phyloP scores from a whole-genome alignment of 1,140 invertebrate genomes.

The Drosophila rufa region DNA sequence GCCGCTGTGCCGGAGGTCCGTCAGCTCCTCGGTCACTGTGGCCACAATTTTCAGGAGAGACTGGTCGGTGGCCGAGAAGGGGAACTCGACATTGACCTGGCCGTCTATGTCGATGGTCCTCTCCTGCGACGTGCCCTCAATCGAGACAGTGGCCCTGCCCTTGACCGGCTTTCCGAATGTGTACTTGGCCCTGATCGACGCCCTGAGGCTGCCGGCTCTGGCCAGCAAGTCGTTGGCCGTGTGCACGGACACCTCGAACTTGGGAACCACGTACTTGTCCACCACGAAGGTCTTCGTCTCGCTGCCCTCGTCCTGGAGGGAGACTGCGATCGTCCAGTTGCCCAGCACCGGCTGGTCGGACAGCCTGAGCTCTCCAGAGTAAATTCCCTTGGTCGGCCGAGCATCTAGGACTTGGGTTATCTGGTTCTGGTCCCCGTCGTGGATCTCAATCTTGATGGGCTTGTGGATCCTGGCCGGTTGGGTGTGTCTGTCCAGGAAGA shows the following conservation, averaged over 20 bases:
- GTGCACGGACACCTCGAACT: slow-evolving; percentile 95
- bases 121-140: slow-evolving; percentile 86
- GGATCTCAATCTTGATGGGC: slow-evolving; percentile 55
- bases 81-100: slow-evolving; percentile 89
- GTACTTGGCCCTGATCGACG: slow-evolving; percentile 91
- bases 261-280: slow-evolving; percentile 96
- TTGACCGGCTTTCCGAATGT: slow-evolving; percentile 91
- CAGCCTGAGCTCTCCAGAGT: slow-evolving; percentile 91
- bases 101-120: slow-evolving; percentile 90
- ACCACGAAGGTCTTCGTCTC: slow-evolving; percentile 69
- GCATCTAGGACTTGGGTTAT: slow-evolving; percentile 91
- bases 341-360: slow-evolving; percentile 94
- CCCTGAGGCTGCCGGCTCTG: slow-evolving; percentile 90
- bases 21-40: slow-evolving; percentile 91
- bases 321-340: slow-evolving; percentile 93
- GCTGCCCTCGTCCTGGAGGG: slow-evolving; percentile 33
- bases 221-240: slow-evolving; percentile 92
- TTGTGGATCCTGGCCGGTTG: slow-evolving; percentile 86
- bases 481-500: slow-evolving; percentile 92
- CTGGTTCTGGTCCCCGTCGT: slow-evolving; percentile 63
- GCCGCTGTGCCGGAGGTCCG: slow-evolving; percentile 91
- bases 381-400: slow-evolving; percentile 91
- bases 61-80: slow-evolving; percentile 55
- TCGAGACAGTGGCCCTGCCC: slow-evolving; percentile 89
- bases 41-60: slow-evolving; percentile 89